Base-by-base conservation (phyloP, 2,888 invertebrate genomes). In the Blastobasis adustella region DNA sequence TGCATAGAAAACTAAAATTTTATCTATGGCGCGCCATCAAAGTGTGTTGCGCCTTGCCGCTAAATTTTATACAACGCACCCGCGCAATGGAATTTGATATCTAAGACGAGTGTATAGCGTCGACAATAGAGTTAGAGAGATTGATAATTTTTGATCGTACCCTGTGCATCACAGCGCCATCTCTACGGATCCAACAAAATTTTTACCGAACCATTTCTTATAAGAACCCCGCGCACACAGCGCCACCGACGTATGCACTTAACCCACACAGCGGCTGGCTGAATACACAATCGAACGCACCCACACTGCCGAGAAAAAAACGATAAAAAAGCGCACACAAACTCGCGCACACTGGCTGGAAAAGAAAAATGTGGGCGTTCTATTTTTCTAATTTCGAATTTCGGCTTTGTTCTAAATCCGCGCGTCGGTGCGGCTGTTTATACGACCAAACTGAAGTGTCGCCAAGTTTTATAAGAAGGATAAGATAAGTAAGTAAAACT, bases 161-260 rank as follows among this genome's bases (percentile, higher is more conserved):
- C 51, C 37, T 45, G 41, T 42, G 5, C 37, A 39, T 47, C 47
- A 72, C 75, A 85, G 74, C 86, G 87, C 87, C 88, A 87, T 88
- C 87, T 87, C 76, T 83, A 73, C 73, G 78, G 73, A 78, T 79
- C 79, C 76, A 77, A 63, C 75, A 79, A 81, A 85, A 86, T 84
- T 81, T 83, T 86, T 84, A 80, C 79, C 75, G 79, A 82, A 82
- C 80, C 82, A 87, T 86, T 80, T 88, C 87, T 88, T 87, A 82
- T 78, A 88, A 88, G 88, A 88, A 82, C 77, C 68, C 58, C 75
- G 52, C 80, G 77, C 80, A 81, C 82, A 23, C 46, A 51, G 43
- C 47, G 54, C 60, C 66, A 37, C 45, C 46, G 52, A 52, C 51
- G 58, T 68, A 67, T 71, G 71, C 71, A 74, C 55, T 58, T 50